Conservation (phyloP, 2,113 vertebrate species). For the Emydocephalus ijimae region DNA sequence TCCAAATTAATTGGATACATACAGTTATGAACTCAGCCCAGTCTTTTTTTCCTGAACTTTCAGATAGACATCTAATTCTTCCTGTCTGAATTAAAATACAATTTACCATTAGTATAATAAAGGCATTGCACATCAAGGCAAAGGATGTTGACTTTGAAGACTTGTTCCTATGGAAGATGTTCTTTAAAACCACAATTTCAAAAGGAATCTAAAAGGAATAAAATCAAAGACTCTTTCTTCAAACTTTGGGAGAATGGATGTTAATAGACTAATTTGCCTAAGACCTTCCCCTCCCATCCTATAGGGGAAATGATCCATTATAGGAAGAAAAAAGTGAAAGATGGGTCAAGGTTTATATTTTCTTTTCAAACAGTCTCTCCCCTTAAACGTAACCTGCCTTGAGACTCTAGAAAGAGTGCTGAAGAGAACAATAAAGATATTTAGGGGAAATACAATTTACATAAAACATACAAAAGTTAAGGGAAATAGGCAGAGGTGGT, state of each 20-base stretch:
- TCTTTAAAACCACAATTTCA: not conserved
- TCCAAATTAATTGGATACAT: not conserved
- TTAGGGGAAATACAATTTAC: too few relatives aligned
- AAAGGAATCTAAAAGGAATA: not conserved
- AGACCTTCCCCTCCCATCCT: not conserved
- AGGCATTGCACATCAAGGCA: not conserved
- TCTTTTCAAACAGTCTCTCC: not conserved
- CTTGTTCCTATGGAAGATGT: not conserved
- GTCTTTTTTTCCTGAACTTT: not conserved
- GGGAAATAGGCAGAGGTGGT: too few relatives aligned
- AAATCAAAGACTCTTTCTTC: not conserved
- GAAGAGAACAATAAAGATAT: too few relatives aligned
- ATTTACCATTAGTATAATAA: not conserved
- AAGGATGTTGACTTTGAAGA: not conserved
- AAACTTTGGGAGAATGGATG: not conserved
- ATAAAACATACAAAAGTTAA: too few relatives aligned
- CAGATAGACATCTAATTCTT: not conserved
- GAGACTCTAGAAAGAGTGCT: too few relatives aligned
- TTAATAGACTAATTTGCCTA: not conserved
- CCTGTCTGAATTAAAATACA: not conserved
- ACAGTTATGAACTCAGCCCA: not conserved
- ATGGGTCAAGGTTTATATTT: not conserved
- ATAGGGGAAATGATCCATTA: not conserved
- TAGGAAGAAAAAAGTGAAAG: not conserved
- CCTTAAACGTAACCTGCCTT: not conserved